Evolutionary conservation across 2,797 vertebrate genomes (phyloP).

Genomic region (Acropternis orthonyx): DNA sequence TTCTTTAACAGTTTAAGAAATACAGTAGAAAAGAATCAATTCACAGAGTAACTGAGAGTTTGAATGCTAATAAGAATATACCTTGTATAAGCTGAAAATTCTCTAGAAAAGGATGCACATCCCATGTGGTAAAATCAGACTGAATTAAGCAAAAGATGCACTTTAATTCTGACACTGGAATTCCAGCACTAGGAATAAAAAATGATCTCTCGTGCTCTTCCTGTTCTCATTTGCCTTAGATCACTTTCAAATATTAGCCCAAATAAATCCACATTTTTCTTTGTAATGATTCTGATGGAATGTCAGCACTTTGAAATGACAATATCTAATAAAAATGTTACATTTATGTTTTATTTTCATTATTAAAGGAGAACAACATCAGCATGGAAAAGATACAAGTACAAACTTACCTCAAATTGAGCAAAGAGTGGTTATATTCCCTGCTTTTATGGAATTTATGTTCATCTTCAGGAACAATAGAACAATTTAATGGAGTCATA

Average conservation of each 20-base stretch:
- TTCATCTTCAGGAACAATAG: conserved; percentile 73
- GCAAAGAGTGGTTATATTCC: neutral
- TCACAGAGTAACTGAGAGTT: neutral
- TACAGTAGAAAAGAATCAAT: neutral
- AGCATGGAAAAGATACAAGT: neutral
- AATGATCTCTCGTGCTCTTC: accelerated
- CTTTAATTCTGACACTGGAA: neutral
- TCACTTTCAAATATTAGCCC: neutral
- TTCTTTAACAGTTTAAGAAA: neutral
- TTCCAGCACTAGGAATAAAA: neutral
- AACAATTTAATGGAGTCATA: conserved; percentile 70
- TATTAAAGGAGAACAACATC: neutral
- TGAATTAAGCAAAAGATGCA: neutral
- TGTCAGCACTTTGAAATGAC: neutral
- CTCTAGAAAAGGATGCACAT: accelerated
- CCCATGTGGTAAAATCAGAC: neutral
- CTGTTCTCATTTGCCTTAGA: neutral
- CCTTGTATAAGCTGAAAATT: neutral
- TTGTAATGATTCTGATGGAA: neutral
- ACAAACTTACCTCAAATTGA: conserved; percentile 13
- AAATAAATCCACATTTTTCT: neutral
- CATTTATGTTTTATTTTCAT: conserved; percentile 1
- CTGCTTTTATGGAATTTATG: conserved; percentile 62
- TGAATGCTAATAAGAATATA: neutral
- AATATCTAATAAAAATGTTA: neutral